Evolutionary conservation across 2,113 vertebrate species (phyloP).

Genomic region (Connochaetes taurinus): DNA sequence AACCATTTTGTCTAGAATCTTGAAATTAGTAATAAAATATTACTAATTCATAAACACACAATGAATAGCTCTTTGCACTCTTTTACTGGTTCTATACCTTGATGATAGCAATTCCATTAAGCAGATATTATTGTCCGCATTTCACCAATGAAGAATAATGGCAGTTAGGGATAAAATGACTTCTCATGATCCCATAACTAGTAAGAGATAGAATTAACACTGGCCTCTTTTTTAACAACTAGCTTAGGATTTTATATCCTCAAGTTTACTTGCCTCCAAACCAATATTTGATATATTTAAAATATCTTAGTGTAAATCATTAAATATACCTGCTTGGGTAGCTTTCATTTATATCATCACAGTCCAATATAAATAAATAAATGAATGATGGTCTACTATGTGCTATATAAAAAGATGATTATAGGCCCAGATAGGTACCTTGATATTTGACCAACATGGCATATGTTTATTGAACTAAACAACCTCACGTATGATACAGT

Average conservation of each 20-base stretch:
- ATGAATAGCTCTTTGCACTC: neutral
- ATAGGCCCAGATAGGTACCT: neutral
- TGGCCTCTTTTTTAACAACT: neutral
- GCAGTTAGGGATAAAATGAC: neutral
- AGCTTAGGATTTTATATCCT: neutral
- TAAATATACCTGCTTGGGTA: neutral
- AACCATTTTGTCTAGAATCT: neutral
- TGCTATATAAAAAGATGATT: neutral
- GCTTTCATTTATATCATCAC: neutral
- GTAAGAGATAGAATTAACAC: neutral
- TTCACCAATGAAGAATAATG: neutral
- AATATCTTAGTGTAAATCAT: neutral
- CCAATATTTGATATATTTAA: neutral
- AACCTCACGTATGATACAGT: neutral
- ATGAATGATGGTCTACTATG: neutral
- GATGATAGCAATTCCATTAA: neutral
- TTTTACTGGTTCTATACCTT: neutral
- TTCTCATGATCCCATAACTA: neutral
- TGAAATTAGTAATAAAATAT: neutral
- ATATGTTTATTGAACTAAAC: neutral
- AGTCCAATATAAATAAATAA: neutral
- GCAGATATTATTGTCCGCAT: neutral
- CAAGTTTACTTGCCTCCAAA: neutral
- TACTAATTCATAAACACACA: neutral
- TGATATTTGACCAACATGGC: neutral